phyloP scores from a whole-genome alignment of 2,113 vertebrate species.

The Falco punctatus region DNA sequence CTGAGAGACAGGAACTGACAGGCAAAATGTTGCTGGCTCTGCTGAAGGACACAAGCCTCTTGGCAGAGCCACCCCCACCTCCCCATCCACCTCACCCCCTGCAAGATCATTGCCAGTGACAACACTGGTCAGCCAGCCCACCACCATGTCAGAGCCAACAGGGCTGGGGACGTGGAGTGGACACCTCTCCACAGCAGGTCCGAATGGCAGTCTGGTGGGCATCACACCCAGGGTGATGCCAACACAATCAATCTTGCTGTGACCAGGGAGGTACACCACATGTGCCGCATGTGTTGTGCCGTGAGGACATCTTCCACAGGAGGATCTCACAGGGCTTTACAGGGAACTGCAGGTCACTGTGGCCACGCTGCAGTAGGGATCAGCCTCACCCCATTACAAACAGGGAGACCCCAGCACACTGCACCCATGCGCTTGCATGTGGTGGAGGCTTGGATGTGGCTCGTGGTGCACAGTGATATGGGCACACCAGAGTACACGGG shows the following conservation, averaged over 20 bases:
- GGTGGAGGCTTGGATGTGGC: fast-evolving
- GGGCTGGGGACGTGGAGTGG: fast-evolving
- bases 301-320: not conserved
- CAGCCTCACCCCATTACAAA: not conserved
- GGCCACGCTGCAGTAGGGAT: not conserved
- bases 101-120: not conserved
- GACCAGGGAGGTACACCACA: not conserved
- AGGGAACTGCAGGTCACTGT: not conserved
- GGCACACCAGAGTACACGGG: not conserved
- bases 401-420: not conserved
- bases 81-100: too few relatives aligned
- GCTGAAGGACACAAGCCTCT: not conserved
- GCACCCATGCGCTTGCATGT: too few relatives aligned
- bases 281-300: not conserved
- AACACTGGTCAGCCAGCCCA: not conserved
- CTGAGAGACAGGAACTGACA: not conserved
- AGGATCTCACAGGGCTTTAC: not conserved
- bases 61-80: not conserved
- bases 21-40: not conserved
- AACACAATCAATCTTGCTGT: not conserved
- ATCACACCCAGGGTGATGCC: not conserved
- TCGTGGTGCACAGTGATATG: not conserved
- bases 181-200: not conserved
- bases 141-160: not conserved
- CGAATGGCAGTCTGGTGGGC: not conserved